Percentiles rank a stretch among this genome's conserved stretches.
phyloP scores from a whole-genome alignment of 2,797 vertebrate genomes.

The Myotis daubentonii region DNA sequence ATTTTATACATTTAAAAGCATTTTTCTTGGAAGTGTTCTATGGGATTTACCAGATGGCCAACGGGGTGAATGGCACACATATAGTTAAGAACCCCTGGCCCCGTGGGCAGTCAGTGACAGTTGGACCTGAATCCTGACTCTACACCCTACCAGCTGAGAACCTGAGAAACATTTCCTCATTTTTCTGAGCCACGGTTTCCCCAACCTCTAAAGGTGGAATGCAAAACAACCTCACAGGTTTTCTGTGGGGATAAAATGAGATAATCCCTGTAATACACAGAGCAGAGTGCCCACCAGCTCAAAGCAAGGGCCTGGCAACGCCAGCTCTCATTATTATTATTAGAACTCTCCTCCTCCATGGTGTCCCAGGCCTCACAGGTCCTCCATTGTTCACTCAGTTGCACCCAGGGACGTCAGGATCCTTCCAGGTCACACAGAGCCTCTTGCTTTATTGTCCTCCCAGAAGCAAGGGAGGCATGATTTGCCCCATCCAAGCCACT shows the following conservation, averaged over 20 bases:
- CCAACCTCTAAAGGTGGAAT: not conserved
- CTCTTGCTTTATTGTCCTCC: not conserved
- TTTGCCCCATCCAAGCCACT: not conserved
- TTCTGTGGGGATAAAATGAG: not conserved
- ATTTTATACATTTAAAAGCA: conserved; percentile 27
- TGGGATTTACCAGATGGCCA: not conserved
- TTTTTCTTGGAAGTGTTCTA: not conserved
- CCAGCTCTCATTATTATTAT: not conserved
- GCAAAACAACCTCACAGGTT: not conserved
- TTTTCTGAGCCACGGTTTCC: not conserved
- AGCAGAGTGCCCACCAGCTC: not conserved
- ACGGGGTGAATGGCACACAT: not conserved
- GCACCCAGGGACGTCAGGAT: not conserved
- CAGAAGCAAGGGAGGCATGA: not conserved
- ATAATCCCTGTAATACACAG: not conserved
- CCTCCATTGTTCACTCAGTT: not conserved
- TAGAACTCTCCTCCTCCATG: not conserved
- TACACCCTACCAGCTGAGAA: not conserved
- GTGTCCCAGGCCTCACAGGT: no score
- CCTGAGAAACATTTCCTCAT: not conserved
- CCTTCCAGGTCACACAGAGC: not conserved
- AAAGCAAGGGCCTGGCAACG: not conserved
- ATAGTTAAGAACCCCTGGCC: not conserved
- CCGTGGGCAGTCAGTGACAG: not conserved
- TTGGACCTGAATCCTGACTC: not conserved